A percentile compares a stretch with the other conserved stretches of the same genome.
These are phyloP conservation scores for Drosophila mayri DNA, from an alignment of 1,140 invertebrate species.

Conservation along the genomic window DNA sequence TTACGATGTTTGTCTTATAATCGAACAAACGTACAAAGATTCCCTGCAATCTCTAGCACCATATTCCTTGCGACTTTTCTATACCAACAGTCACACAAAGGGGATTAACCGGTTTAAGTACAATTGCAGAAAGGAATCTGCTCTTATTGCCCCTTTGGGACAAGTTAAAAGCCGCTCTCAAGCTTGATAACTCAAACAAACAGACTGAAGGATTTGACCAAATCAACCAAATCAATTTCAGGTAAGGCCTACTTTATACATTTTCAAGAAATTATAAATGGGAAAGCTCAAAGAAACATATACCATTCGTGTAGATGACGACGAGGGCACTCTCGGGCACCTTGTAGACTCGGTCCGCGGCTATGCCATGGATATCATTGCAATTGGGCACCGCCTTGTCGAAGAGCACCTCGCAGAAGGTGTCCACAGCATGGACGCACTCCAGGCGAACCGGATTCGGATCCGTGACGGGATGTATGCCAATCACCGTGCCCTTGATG, in stretches of 20 bases:
- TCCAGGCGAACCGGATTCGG: conserved; percentile 81
- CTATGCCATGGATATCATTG: conserved; percentile 74
- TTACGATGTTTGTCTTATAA: too few relatives aligned
- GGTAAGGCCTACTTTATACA: neutral
- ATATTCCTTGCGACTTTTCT: too few relatives aligned
- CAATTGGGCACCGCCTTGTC: conserved; percentile 66
- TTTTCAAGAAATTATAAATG: neutral
- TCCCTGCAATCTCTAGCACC: too few relatives aligned
- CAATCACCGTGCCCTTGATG: conserved; percentile 92
- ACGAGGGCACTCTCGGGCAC: conserved; percentile 70
- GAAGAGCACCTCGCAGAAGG: conserved; percentile 75
- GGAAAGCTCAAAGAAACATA: neutral
- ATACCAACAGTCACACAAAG: too few relatives aligned
- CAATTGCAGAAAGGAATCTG: too few relatives aligned
- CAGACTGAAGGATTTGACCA: neutral
- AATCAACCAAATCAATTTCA: too few relatives aligned
- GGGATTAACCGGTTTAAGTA: too few relatives aligned
- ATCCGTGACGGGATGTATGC: conserved; percentile 86
- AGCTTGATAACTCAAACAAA: neutral
- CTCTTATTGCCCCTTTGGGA: neutral
- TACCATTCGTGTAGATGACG: conserved; percentile 48
- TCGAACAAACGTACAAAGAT: fast-evolving
- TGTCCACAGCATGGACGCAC: conserved; percentile 71
- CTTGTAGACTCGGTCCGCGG: conserved; percentile 70
- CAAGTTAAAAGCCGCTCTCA: neutral